A percentile compares a stretch with the other conserved stretches of the same genome.
Conservation (phyloP, 2,113 vertebrate genomes). For the Pleuronectes platessa region DNA sequence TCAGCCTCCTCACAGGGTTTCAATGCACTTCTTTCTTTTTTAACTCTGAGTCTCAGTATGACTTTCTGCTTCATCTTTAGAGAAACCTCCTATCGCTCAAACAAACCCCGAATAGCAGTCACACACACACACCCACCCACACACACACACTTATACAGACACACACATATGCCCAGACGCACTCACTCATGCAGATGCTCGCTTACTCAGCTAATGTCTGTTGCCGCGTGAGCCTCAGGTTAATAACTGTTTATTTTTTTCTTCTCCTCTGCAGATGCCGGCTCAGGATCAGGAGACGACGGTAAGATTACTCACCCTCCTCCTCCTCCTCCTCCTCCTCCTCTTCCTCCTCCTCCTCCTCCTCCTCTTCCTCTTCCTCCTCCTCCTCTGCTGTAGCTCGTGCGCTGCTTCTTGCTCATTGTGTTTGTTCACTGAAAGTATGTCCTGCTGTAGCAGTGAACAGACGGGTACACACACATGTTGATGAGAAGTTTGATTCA, state of each 20-base stretch:
- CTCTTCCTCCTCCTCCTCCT: conserved; percentile 13
- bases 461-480: too few relatives aligned
- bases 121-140: conserved; percentile 14
- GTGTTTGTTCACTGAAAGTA: conserved; percentile 2
- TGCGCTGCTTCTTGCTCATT: conserved; percentile 3
- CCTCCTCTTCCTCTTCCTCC: neutral
- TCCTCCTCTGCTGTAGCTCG: conserved; percentile 36
- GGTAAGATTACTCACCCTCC: conserved; percentile 73
- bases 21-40: neutral
- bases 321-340: conserved; percentile 19
- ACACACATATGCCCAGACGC: conserved; percentile 27
- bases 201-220: conserved; percentile 53
- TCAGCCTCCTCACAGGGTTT: too few relatives aligned
- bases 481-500: neutral
- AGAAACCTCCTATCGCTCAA: conserved; percentile 17
- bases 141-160: conserved; percentile 13
- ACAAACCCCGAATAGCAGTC: neutral
- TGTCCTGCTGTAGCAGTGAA: neutral
- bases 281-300: conserved; percentile 84
- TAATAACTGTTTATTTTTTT: conserved; percentile 68
- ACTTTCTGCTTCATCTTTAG: conserved; percentile 21
- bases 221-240: conserved; percentile 42
- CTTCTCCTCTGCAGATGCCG: conserved; percentile 75
- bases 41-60: conserved; percentile 3
- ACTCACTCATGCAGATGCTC: conserved; percentile 49